These are phyloP conservation scores for Campaea margaritaria DNA, from an alignment of 2,888 invertebrate species.

Conservation along the genomic window DNA sequence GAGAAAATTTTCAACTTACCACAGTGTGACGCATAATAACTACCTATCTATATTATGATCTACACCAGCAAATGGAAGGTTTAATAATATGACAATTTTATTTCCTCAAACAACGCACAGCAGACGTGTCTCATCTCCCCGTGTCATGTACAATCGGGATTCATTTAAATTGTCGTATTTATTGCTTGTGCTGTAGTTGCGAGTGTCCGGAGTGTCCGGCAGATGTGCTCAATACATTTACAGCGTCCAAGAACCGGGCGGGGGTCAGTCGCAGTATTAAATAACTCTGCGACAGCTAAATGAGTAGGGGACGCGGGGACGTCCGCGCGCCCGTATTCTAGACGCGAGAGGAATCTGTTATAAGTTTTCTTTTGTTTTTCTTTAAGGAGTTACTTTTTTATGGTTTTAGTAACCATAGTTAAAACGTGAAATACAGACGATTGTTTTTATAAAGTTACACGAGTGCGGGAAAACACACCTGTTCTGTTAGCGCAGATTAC, in stretches of 20 bases:
- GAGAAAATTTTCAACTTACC: no score
- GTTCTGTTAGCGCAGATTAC: no score
- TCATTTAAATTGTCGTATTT: conserved; percentile 71
- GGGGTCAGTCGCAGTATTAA: conserved; percentile 82
- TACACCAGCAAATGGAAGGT: not conserved
- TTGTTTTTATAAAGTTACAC: no score
- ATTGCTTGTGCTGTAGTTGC: conserved; percentile 52
- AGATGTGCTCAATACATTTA: conserved; percentile 80
- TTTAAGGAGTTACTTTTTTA: conserved; percentile 3
- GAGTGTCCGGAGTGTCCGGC: conserved; percentile 72
- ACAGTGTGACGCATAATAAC: no score
- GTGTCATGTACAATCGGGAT: conserved; percentile 41
- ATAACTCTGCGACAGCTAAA: conserved; percentile 83
- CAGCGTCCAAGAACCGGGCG: conserved; percentile 63
- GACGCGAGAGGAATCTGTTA: conserved; percentile 39
- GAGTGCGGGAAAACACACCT: no score
- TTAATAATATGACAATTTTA: conserved; percentile 1
- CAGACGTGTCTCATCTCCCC: conserved; percentile 32
- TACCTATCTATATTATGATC: no score
- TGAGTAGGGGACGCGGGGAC: conserved; percentile 78
- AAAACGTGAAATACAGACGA: no score
- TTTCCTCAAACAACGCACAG: conserved; percentile 9
- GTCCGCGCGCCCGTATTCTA: conserved; percentile 56
- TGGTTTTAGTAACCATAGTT: not conserved
- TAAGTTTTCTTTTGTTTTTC: conserved; percentile 29